These are phyloP conservation scores for Steinernema carpocapsae DNA, from an alignment of 2,888 invertebrate species.

Conservation along the genomic window DNA sequence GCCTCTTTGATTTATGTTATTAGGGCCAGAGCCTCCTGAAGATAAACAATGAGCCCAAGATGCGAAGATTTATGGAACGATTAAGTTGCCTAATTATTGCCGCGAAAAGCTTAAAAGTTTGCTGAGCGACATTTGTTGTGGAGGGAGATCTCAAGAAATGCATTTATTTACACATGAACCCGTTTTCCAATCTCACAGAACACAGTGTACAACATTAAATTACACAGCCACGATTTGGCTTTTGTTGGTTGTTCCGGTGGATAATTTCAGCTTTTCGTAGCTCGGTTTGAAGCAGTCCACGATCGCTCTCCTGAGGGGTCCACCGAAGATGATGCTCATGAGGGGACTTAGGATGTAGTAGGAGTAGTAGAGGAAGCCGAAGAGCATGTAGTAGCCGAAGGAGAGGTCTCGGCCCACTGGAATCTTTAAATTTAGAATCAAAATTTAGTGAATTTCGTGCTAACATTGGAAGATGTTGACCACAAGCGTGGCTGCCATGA, in stretches of 20 bases:
- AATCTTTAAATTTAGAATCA: neutral
- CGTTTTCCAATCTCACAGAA: too few relatives aligned
- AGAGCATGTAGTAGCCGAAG: neutral
- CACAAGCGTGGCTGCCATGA: neutral
- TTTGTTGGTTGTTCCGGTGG: neutral
- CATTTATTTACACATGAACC: too few relatives aligned
- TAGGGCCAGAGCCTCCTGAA: too few relatives aligned
- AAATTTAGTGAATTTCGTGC: neutral
- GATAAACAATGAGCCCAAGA: too few relatives aligned
- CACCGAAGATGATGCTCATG: constrained; percentile 13
- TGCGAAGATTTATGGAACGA: too few relatives aligned
- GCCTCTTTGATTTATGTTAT: too few relatives aligned
- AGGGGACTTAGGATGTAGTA: constrained; percentile 5
- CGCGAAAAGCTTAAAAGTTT: too few relatives aligned
- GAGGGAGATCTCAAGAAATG: too few relatives aligned
- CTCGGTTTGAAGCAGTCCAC: neutral
- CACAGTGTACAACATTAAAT: too few relatives aligned
- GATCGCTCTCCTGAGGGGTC: neutral
- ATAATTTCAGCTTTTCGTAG: neutral
- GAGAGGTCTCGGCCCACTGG: neutral
- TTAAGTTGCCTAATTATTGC: too few relatives aligned
- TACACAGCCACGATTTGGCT: neutral
- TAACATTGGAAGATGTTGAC: constrained; percentile 19
- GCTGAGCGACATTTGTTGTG: too few relatives aligned
- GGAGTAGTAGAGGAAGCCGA: constrained; percentile 10